Conservation (phyloP, 2,113 vertebrate genomes). For the Pseudonaja textilis region DNA sequence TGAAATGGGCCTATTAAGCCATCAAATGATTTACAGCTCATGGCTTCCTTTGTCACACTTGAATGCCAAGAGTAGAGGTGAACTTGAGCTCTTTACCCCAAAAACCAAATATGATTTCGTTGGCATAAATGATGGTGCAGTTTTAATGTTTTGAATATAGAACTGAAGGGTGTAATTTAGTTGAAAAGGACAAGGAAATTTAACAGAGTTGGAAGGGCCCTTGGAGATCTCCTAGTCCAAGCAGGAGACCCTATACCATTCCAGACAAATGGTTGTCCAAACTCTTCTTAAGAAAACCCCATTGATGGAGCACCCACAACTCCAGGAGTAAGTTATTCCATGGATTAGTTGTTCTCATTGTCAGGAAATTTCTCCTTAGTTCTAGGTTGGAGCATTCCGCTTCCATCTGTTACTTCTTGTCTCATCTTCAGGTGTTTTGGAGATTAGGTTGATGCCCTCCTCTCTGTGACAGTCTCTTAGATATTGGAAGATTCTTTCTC, state of each 20-base stretch:
- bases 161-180: neutral
- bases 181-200: neutral
- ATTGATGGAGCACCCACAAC: neutral
- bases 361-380: neutral
- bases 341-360: neutral
- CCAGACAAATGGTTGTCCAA: neutral
- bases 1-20: neutral
- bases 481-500: neutral
- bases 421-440: neutral
- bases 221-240: neutral
- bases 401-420: neutral
- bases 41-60: neutral
- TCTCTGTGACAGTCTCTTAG: neutral
- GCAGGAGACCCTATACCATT: neutral
- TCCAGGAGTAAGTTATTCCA: neutral
- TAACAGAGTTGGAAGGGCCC: neutral
- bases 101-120: neutral
- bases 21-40: neutral
- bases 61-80: neutral
- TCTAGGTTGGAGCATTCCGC: neutral
- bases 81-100: neutral
- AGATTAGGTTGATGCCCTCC: neutral
- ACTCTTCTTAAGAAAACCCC: neutral
- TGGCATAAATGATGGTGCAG: neutral
- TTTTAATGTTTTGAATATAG: neutral